Evolutionary conservation across 2,113 vertebrate species (phyloP).

Genomic region (Gasterosteus aculeatus): DNA sequence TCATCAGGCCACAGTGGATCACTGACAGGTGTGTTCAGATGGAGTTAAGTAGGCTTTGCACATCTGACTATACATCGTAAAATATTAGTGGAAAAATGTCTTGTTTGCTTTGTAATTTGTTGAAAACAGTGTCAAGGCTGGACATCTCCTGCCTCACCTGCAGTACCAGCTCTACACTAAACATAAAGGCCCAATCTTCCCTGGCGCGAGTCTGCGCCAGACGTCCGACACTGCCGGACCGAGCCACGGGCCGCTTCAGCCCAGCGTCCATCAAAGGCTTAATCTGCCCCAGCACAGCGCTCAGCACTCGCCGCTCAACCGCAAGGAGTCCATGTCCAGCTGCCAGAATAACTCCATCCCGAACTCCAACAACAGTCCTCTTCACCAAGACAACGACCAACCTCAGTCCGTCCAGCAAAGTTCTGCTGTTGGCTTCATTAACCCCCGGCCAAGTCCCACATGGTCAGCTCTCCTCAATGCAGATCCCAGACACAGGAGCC

Average conservation of each 20-base stretch:
- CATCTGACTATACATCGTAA: not conserved
- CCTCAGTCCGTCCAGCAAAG: constrained; percentile 45
- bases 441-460: constrained; percentile 19
- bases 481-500: constrained; percentile 36
- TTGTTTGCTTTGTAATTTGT: constrained; percentile 4
- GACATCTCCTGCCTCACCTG: constrained; percentile 88
- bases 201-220: constrained; percentile 74
- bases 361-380: constrained; percentile 21
- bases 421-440: constrained; percentile 28
- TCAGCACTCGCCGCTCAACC: constrained; percentile 34
- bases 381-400: constrained; percentile 47
- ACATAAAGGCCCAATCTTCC: constrained; percentile 89
- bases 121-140: constrained; percentile 89
- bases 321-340: constrained; percentile 32
- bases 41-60: not conserved
- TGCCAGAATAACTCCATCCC: constrained; percentile 28
- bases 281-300: constrained; percentile 36
- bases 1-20: constrained; percentile 96
- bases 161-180: constrained; percentile 94
- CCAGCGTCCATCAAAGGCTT: constrained; percentile 37
- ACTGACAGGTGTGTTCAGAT: constrained; percentile 87
- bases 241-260: constrained; percentile 70
- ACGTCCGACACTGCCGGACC: constrained; percentile 84
- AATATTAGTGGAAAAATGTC: not conserved
- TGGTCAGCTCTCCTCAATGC: constrained; percentile 34